Evolutionary conservation across 2,888 invertebrate genomes (phyloP), one percentile per base, ranked within the genome.

Genomic region (Lacanobia wlatinum): DNA sequence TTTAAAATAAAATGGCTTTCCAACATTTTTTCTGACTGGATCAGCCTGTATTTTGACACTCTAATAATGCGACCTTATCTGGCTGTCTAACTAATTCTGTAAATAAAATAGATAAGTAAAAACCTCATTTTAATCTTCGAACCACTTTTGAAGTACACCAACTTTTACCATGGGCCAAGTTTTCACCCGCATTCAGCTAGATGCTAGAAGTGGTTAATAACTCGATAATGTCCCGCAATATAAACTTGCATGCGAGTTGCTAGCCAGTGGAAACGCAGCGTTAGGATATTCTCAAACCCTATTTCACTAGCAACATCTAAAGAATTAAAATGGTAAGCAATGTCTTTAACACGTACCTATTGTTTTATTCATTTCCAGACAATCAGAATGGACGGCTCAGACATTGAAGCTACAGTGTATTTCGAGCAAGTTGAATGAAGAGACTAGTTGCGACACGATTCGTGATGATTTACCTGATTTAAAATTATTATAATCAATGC

Each of bases 361-460:
- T 38, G 0, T 52, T 78, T 38, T 60, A 50, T 71, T 48, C 56
- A 62, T 71, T 76, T 90, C 62, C 92, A 94, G 94, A 91, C 83
- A 12, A 87, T 94, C 50, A 88, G 83, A 65, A 82, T 90, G 71
- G 90, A 91, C 46, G 92, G 90, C 5, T 83, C 89, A 18, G 87
- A 88, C 40, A 73, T 87, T 8, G 87, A 86, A 77, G 94, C 92
- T 6, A 88, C 83, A n/a, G 87, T 94, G 70, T 90, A 90, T 53
- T 94, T 92, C 74, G 92, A 94, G 83, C 73, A 87, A 1, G 84
- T 93, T 6, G 81, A 90, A 55, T 92, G 80, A 90, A 23, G 18
- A 18, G 12, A 46, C 16, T 38, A 56, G 9, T n/a, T 48, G 14
- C 9, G 1, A 1, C n/a, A 14, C 9, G 14, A 56, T 48, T 56